Base-by-base conservation (phyloP, 2,113 vertebrate species). In the Vulpes vulpes region DNA sequence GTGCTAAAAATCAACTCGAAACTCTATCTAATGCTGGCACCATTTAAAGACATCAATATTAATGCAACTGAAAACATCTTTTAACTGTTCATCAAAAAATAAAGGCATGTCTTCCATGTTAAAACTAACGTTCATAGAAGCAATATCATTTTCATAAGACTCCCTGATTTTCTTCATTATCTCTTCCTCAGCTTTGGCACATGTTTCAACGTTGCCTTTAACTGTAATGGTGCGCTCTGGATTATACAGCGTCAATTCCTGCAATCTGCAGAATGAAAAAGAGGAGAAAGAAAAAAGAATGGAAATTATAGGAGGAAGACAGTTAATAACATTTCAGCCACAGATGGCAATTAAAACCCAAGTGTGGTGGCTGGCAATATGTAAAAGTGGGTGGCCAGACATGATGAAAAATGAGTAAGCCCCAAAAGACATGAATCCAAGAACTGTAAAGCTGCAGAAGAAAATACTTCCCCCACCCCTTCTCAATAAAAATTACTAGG, bases 101-200 rank as follows among this genome's bases (percentile, higher is more conserved):
- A 92, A 85, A 91, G n/a, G 80, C 97, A 96, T 2, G 0, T 4
- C 49, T 55, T 69, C 8, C 67, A 60, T 81, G 73, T 94, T 69
- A 90, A 53, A n/a, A 99, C 99, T 99, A 98, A 99, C 99, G 79
- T 99, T 99, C 99, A 99, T 99, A 98, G 99, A 99, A 98, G 99
- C 99, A 98, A 99, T 99, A 94, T 99, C 99, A 57, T 99, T 99
- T 98, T 99, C 99, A 25, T 99, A 99, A 62, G 99, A 99, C 98
- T 99, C 99, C 97, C 99, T 99, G 98, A 99, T 99, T 99, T 99
- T 99, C 99, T 99, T 99, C 99, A 99, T 99, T 92, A 99, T 99
- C 98, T 99, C 99, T 98, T 99, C 99, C 97, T 99, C 99, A 0
- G 99, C 99, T 97, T 98, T 99, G 90, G 99, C 98, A 97, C 99